Percentiles rank a stretch among this genome's conserved stretches.
Conservation (phyloP, 2,797 vertebrate genomes). For the Crenuchus spilurus region DNA sequence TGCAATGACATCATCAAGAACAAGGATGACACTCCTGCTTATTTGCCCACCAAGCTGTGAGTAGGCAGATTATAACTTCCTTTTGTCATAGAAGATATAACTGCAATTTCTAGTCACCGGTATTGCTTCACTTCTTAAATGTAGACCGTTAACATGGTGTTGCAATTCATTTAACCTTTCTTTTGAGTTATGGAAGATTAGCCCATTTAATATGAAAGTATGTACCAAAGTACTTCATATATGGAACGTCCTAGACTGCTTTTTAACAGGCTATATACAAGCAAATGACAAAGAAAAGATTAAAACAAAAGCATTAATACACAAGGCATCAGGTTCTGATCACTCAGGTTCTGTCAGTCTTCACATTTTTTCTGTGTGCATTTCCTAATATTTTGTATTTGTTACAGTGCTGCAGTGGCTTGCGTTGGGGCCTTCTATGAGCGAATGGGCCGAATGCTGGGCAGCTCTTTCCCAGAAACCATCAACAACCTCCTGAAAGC, state of each 20-base stretch:
- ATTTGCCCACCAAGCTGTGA: conserved; percentile 96
- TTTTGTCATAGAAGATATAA: not conserved
- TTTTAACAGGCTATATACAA: too few relatives aligned
- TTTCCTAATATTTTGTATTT: conserved; percentile 49
- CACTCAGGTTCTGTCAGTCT: too few relatives aligned
- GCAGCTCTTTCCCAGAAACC: conserved; percentile 97
- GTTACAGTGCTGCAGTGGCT: conserved; percentile 96
- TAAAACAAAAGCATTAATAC: not conserved
- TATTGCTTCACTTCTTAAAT: not conserved
- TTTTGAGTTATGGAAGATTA: too few relatives aligned
- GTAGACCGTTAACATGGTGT: not conserved
- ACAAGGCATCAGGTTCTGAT: too few relatives aligned
- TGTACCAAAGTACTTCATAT: too few relatives aligned
- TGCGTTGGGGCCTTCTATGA: conserved; percentile 98
- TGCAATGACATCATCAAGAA: conserved; percentile 98
- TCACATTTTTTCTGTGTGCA: not conserved
- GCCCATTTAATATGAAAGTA: too few relatives aligned
- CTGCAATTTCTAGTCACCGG: not conserved
- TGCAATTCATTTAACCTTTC: too few relatives aligned
- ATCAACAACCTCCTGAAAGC: conserved; percentile 97
- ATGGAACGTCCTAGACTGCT: too few relatives aligned
- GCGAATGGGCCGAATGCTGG: conserved; percentile 97
- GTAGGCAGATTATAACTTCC: conserved; percentile 55
- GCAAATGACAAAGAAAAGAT: too few relatives aligned
- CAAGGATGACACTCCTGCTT: conserved; percentile 95